Evolutionary conservation across 53 echinoderm and acorn worm species (phyloP).

Genomic region (Stichopus horrens): DNA sequence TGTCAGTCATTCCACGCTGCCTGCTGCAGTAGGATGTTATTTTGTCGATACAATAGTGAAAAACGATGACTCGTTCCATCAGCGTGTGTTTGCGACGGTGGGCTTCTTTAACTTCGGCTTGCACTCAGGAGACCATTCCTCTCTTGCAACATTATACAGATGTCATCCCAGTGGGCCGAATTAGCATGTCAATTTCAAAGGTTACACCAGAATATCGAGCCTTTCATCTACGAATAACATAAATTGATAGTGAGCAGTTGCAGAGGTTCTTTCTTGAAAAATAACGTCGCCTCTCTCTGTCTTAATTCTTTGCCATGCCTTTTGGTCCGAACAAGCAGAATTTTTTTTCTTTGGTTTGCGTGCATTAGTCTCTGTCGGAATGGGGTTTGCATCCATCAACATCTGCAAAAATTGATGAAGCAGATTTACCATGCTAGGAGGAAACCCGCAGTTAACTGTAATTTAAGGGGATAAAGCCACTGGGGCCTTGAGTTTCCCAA

Average conservation of each 20-base stretch:
- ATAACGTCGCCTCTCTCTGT: too few species aligned
- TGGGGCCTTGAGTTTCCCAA: too few species aligned
- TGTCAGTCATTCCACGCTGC: too few species aligned
- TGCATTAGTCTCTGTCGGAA: neutral
- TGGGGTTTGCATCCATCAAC: neutral
- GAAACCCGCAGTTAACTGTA: too few species aligned
- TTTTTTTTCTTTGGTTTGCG: too few species aligned
- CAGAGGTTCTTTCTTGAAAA: neutral
- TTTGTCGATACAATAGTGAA: too few species aligned
- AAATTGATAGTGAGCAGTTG: slow-evolving; percentile 18
- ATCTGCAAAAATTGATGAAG: neutral
- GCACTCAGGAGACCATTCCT: neutral
- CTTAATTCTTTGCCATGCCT: too few species aligned
- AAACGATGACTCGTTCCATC: too few species aligned
- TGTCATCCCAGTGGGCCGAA: slow-evolving; percentile 23
- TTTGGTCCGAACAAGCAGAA: too few species aligned
- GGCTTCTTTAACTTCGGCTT: neutral
- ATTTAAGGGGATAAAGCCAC: too few species aligned
- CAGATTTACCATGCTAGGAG: neutral
- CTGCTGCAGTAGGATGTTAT: too few species aligned
- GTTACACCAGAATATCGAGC: neutral
- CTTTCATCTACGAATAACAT: slow-evolving; percentile 20
- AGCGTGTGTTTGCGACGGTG: neutral
- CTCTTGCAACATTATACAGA: slow-evolving; percentile 25
- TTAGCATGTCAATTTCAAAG: neutral